Conservation (phyloP, 2,888 invertebrate genomes). For the Drosophila acutilabella region DNA sequence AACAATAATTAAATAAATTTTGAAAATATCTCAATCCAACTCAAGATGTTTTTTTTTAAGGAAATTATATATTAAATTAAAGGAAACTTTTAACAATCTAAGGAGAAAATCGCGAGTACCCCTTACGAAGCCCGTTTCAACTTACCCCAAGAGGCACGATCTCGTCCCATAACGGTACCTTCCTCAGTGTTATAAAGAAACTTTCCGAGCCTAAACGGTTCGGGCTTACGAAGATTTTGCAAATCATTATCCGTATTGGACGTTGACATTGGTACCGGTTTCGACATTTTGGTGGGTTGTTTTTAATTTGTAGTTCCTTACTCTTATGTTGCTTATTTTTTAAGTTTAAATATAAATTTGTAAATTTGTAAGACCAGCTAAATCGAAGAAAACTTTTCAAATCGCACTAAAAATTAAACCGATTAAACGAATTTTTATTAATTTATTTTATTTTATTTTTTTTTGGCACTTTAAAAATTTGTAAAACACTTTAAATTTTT, state of each 20-base stretch:
- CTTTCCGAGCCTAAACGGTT: conserved; percentile 77
- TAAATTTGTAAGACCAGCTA: conserved; percentile 26
- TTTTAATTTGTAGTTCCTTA: conserved; percentile 19
- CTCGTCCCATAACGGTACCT: conserved; percentile 88
- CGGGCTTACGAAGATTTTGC: conserved; percentile 76
- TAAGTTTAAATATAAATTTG: background rate
- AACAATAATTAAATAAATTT: too few relatives aligned
- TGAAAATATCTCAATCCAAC: too few relatives aligned
- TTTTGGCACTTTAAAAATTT: background rate
- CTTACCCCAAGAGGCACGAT: conserved; percentile 89
- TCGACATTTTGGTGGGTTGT: conserved; percentile 80
- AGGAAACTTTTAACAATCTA: too few relatives aligned
- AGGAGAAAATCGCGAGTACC: too few relatives aligned
- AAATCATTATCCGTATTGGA: conserved; percentile 80
- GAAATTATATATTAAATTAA: too few relatives aligned
- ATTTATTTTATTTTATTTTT: background rate
- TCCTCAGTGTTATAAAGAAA: conserved; percentile 87
- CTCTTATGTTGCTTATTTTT: conserved; percentile 2
- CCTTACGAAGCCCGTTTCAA: conserved; percentile 25
- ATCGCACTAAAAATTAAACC: background rate
- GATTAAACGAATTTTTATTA: background rate
- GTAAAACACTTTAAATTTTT: too few relatives aligned
- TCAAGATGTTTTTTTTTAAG: too few relatives aligned
- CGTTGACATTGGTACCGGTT: conserved; percentile 71
- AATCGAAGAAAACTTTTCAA: conserved; percentile 22